Conservation (phyloP, 2,888 invertebrate species). For the Dynastes grantii region DNA sequence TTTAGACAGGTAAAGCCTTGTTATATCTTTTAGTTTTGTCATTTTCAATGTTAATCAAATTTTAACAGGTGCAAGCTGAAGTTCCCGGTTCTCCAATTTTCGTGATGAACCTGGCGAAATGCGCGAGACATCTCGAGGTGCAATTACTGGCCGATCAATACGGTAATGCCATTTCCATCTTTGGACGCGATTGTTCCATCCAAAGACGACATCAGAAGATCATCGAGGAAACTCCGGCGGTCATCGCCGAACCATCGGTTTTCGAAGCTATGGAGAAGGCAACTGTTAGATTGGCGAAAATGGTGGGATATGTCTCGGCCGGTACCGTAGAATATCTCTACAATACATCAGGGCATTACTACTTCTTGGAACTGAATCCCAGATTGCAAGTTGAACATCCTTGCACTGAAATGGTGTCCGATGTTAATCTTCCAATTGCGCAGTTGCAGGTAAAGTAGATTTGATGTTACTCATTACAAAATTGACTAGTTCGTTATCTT, state of each 20-base stretch:
- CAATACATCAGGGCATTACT: constrained; percentile 90
- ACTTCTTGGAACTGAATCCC: constrained; percentile 97
- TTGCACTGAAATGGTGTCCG: constrained; percentile 99
- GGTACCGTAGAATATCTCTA: constrained; percentile 99
- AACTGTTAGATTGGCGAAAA: constrained; percentile 96
- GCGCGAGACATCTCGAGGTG: constrained; percentile 97
- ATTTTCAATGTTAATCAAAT: not conserved
- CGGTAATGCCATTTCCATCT: constrained; percentile 97
- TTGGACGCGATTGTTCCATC: constrained; percentile 98
- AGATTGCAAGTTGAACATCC: constrained; percentile 99
- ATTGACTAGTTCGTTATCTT: too few species aligned
- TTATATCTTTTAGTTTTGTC: not conserved
- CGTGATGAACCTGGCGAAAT: constrained; percentile 97
- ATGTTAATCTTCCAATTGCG: constrained; percentile 98
- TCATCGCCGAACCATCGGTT: constrained; percentile 89
- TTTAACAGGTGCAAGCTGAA: constrained; percentile 91
- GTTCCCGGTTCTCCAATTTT: constrained; percentile 99
- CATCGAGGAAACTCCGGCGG: constrained; percentile 98
- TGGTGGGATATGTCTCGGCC: constrained; percentile 99
- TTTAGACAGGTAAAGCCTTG: constrained; percentile 82
- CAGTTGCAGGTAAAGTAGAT: constrained; percentile 87
- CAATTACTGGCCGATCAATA: constrained; percentile 98
- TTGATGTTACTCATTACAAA: not conserved
- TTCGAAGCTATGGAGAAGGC: constrained; percentile 99
- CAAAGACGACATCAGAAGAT: constrained; percentile 99